phyloP scores from a whole-genome alignment of 1,140 invertebrate genomes.

The Heliconius himera region DNA sequence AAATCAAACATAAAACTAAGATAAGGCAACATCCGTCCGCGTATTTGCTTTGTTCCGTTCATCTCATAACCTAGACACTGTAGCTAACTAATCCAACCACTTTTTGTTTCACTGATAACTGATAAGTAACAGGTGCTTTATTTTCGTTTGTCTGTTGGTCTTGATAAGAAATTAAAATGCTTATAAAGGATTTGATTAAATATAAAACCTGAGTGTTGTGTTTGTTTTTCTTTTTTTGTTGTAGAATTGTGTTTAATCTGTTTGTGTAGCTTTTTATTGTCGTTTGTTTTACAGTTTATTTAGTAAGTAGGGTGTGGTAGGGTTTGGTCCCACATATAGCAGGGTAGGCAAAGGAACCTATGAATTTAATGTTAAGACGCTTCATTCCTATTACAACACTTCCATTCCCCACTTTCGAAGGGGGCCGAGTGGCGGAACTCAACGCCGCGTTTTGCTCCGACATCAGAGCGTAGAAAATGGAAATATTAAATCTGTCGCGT shows the following conservation, averaged over 20 bases:
- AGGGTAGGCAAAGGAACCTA: neutral
- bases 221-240: conserved; percentile 16
- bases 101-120: conserved; percentile 17
- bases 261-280: conserved; percentile 1
- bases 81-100: neutral
- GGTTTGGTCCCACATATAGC: neutral
- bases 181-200: conserved; percentile 22
- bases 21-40: conserved; percentile 40
- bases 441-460: too few species aligned
- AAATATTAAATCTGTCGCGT: too few species aligned
- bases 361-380: neutral
- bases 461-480: too few species aligned
- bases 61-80: conserved; percentile 13
- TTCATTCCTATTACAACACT: neutral
- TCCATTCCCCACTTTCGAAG: too few species aligned
- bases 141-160: conserved; percentile 5
- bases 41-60: conserved; percentile 38
- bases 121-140: conserved; percentile 23
- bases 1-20: neutral
- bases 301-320: neutral
- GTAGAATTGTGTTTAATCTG: neutral
- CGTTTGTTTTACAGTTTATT: neutral
- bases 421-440: too few species aligned
- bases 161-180: conserved; percentile 30
- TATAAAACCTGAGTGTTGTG: neutral